Conservation (phyloP, 2,797 vertebrate genomes). For the Glyptemys insculpta region DNA sequence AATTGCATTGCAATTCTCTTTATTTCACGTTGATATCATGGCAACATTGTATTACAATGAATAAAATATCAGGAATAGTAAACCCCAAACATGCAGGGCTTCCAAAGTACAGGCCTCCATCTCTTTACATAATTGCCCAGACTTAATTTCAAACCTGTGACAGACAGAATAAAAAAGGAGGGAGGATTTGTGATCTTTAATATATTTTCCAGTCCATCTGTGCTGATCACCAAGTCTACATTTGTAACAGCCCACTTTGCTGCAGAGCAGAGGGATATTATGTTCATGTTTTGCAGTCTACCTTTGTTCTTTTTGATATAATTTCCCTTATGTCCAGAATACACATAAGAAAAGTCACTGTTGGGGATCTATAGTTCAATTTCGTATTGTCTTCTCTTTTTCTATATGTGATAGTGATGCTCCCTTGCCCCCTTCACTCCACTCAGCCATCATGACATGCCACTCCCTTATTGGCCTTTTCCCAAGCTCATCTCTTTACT, state of each 20-base stretch:
- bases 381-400: not conserved
- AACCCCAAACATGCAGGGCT: not conserved
- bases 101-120: not conserved
- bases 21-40: not conserved
- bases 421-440: not conserved
- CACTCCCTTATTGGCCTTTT: not conserved
- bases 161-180: not conserved
- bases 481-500: too few species aligned
- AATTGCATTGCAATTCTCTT: not conserved
- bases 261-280: not conserved
- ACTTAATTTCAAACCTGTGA: not conserved
- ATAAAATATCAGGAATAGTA: too few species aligned
- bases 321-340: not conserved
- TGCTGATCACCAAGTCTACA: not conserved
- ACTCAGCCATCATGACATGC: not conserved
- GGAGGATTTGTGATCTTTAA: not conserved
- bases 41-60: not conserved
- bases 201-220: not conserved
- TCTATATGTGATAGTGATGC: not conserved
- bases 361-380: not conserved
- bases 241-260: not conserved
- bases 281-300: not conserved
- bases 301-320: not conserved
- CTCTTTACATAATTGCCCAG: not conserved
- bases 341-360: not conserved